Conservation (phyloP, 2,797 vertebrate genomes). For the Taenioides sp. region DNA sequence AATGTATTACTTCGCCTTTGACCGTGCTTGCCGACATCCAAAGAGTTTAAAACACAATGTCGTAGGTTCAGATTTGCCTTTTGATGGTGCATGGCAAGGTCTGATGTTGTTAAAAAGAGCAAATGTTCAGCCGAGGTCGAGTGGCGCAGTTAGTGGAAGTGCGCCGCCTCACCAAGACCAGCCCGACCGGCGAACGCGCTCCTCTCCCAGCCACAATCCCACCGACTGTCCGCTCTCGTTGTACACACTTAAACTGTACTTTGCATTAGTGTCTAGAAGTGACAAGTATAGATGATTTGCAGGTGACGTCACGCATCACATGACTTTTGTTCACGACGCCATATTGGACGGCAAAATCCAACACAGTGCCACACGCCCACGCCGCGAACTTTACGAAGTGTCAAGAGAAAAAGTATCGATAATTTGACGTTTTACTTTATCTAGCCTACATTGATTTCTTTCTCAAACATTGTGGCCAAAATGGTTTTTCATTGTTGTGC, state of each 20-base stretch:
- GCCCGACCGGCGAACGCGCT: slow-evolving; percentile 68
- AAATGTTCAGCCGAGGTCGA: slow-evolving; percentile 56
- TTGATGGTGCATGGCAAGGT: background rate
- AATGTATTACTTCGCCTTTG: slow-evolving; percentile 31
- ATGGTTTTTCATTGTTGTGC: no score
- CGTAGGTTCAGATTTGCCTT: background rate
- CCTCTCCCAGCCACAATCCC: slow-evolving; percentile 57
- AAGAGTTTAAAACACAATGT: slow-evolving; percentile 45
- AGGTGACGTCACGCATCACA: no score
- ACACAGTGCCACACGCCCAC: no score
- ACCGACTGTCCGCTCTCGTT: slow-evolving; percentile 55
- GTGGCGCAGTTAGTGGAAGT: slow-evolving; percentile 78
- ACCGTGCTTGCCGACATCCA: slow-evolving; percentile 38
- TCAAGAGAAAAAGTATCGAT: no score
- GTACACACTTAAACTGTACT: slow-evolving; percentile 56
- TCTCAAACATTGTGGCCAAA: no score
- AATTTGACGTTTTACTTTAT: no score
- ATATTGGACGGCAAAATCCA: no score
- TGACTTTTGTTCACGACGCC: no score
- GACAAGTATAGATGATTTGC: no score
- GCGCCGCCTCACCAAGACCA: slow-evolving; percentile 54
- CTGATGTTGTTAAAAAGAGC: slow-evolving; percentile 29
- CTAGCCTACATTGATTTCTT: no score
- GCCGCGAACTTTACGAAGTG: no score
- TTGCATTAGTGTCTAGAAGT: slow-evolving; percentile 43